These are phyloP conservation scores for Trileptium ribeirensis DNA, from an alignment of 2,888 invertebrate species.

Conservation along the genomic window DNA sequence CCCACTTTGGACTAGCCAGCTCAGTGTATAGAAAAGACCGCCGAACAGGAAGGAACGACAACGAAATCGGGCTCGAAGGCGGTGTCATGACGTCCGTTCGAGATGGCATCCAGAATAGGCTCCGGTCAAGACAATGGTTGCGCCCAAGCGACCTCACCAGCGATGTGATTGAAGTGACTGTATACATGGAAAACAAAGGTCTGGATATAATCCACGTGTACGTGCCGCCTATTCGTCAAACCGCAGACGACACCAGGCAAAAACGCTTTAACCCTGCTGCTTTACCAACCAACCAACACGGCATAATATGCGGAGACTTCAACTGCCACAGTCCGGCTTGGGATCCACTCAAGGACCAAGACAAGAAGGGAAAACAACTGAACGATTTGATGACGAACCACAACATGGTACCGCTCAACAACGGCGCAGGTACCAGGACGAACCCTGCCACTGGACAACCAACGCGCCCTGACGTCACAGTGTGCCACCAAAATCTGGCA, in stretches of 20 bases:
- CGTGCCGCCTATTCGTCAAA: background rate
- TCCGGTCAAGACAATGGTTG: background rate
- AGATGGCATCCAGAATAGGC: background rate
- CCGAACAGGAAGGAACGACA: background rate
- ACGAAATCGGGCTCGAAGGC: background rate
- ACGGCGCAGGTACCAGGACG: too few relatives aligned
- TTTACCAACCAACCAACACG: background rate
- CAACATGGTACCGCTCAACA: too few relatives aligned
- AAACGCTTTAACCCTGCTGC: background rate
- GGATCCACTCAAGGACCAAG: background rate
- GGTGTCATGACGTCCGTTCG: background rate
- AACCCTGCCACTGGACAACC: too few relatives aligned
- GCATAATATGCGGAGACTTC: background rate
- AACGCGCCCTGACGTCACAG: too few relatives aligned
- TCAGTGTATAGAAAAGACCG: background rate
- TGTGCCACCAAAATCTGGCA: too few relatives aligned
- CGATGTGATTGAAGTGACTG: background rate
- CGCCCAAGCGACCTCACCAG: background rate
- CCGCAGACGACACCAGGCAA: background rate
- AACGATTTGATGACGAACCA: too few relatives aligned
- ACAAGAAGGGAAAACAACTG: background rate
- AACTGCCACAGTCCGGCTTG: background rate
- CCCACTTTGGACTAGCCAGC: too few relatives aligned
- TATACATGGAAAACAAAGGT: background rate
- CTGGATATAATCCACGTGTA: background rate